Base-by-base conservation (phyloP, 2,888 invertebrate species). In the Ametastegia equiseti region DNA sequence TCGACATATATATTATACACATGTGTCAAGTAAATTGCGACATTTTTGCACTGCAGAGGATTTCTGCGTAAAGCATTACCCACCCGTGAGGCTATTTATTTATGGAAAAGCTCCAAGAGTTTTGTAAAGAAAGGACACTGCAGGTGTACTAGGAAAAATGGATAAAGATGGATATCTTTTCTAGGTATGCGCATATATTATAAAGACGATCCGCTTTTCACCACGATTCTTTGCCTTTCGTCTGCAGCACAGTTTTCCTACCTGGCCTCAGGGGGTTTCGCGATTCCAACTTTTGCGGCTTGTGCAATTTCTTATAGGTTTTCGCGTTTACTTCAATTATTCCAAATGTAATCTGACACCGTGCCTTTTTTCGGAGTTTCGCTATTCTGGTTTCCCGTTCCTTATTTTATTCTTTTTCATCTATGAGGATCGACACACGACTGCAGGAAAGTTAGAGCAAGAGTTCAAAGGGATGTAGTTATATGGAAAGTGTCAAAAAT, bases 171-270 rank as follows among this genome's bases (percentile, higher is more conserved):
- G n/a, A 33, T 33, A 63, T 33, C 30, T 27, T n/a, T 33, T 63
- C 2, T n/a, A 33, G 33, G 30, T 33, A 33, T 30, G 63, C 15
- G 15, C 30, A 63, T 33, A 63, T 11, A 67, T 67, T n/a, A 23
- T 39, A 13, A 1, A 23, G 30, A 33, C 39, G 39, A 69, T 36
- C 42, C 42, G 42, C 69, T 69, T 69, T 69, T 69, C 69, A 69
- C 15, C 69, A 23, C 36, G 42, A 19, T n/a, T n/a, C n/a, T n/a
- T n/a, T 23, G 42, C 42, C 39, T 69, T n/a, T n/a, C 69, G 69
- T 69, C 69, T 33, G 19, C 50, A 23, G 78, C n/a, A n/a, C n/a
- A 81, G 57, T 81, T 81, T 75, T 54, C 33, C 80, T 57, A 63
- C 71, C 45, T 81, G 15, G 39, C 65, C 65, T 65, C 63, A 45